A percentile compares a stretch with the other conserved stretches of the same genome.
Conservation (phyloP, 2,797 vertebrate species). For the Oreochromis grahami region DNA sequence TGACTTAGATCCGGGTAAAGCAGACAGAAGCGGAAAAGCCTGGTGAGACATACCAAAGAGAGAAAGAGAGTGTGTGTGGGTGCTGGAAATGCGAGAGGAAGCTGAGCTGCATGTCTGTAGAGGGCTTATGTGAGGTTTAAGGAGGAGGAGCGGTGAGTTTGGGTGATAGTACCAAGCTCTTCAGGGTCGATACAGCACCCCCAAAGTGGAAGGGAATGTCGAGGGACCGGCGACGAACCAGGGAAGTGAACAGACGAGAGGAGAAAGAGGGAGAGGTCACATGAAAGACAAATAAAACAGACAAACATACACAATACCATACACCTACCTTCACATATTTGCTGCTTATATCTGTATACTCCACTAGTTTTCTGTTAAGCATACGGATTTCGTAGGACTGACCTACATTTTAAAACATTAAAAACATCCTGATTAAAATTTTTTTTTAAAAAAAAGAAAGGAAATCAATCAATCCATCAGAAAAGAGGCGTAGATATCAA, state of each 20-base stretch:
- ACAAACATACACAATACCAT: slow-evolving; percentile 45
- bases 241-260: slow-evolving; percentile 30
- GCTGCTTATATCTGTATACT: slow-evolving; percentile 91
- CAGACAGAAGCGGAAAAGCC: background rate
- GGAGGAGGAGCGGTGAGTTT: slow-evolving; percentile 15
- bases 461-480: slow-evolving; percentile 55
- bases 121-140: background rate
- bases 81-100: background rate
- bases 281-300: slow-evolving; percentile 14
- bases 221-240: slow-evolving; percentile 43
- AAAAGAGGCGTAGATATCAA: slow-evolving; percentile 40
- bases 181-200: slow-evolving; percentile 23
- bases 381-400: slow-evolving; percentile 97
- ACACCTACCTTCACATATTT: slow-evolving; percentile 93
- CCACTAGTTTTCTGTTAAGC: slow-evolving; percentile 93
- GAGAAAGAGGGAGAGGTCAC: slow-evolving; percentile 28
- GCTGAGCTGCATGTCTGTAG: background rate
- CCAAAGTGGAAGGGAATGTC: slow-evolving; percentile 34
- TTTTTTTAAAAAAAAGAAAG: background rate
- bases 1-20: background rate
- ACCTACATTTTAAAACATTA: slow-evolving; percentile 84
- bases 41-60: background rate
- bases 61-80: background rate
- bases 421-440: slow-evolving; percentile 71
- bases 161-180: slow-evolving; percentile 52